Evolutionary conservation across 2,888 invertebrate genomes (phyloP), one percentile per base, ranked within the genome.

Genomic region (Doris montereyensis): DNA sequence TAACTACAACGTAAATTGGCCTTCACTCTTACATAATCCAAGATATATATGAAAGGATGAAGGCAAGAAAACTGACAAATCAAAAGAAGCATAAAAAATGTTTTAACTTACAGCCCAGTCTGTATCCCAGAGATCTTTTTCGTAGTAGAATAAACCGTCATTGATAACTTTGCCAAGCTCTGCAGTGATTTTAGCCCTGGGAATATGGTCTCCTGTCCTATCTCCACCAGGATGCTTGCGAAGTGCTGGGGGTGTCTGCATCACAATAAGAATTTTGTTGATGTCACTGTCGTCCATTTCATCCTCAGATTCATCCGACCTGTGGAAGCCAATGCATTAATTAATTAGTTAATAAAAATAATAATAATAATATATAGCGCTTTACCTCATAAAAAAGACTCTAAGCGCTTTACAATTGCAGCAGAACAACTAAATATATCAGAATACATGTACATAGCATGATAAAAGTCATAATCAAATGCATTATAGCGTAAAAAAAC

Each of bases 141-240:
- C 99, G 87, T 99, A 99, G 87, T 97, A 96, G 89, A 94, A 95
- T 26, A 99, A 93, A n/a, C 99, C 99, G 91, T 99, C 97, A 86
- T 98, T 97, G 86, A 99, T 99, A 65, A 96, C 95, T 92, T 97
- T 96, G 86, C 96, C 97, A 86, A 98, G 93, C 89, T 98, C 97
- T 92, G 97, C 96, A 8, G 96, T 95, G 92, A 98, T 97, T 94
- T 98, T 98, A 60, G 97, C 96, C 83, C 98, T 93, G 0, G 96
- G 95, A 81, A 94, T 95, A 94, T 94, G 95, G 88, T 97, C 97
- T 0, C 97, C 97, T 1, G 96, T 96, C 68, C 97, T 94, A 93
- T 98, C 98, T 86, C 96, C 94, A 17, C 96, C 96, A 87, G 96
- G 96, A 91, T 97, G 97, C 85, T 96, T 96, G 8, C 94, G 95